These are phyloP conservation scores for Anoplopoma fimbria DNA, from an alignment of 2,113 vertebrate genomes.

Conservation along the genomic window DNA sequence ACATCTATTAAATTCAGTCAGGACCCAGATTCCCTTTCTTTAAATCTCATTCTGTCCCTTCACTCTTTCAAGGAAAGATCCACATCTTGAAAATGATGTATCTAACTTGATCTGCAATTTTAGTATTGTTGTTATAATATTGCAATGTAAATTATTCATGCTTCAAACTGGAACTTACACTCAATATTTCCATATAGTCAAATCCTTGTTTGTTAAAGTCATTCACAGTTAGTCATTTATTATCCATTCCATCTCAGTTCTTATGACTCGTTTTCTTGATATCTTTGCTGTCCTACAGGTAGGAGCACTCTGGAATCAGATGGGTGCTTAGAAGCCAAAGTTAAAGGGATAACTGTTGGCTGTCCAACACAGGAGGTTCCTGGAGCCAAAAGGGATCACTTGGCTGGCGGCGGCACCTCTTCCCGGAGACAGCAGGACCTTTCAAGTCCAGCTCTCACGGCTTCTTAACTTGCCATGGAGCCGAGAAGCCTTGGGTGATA, in stretches of 20 bases:
- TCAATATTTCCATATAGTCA: neutral
- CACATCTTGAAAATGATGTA: neutral
- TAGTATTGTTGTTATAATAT: neutral
- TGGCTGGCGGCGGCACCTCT: neutral
- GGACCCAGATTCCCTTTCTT: neutral
- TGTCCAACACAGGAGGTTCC: conserved; percentile 58
- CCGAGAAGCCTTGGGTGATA: conserved; percentile 29
- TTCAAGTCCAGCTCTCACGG: conserved; percentile 6
- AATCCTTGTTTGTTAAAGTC: neutral
- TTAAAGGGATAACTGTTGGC: conserved; percentile 77
- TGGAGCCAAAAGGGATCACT: conserved; percentile 57
- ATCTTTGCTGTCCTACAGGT: conserved; percentile 11
- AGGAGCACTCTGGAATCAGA: conserved; percentile 9
- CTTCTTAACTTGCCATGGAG: conserved; percentile 9
- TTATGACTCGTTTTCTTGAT: neutral
- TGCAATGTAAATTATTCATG: neutral
- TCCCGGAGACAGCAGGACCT: conserved; percentile 20
- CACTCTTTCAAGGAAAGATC: too few relatives aligned
- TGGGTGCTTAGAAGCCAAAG: conserved; percentile 58
- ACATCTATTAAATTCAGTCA: neutral
- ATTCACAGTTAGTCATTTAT: neutral
- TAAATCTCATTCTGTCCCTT: neutral
- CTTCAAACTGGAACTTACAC: neutral
- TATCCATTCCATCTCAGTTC: neutral
- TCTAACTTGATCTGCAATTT: neutral